Evolutionary conservation across 2,113 vertebrate species (phyloP).

Genomic region (Esox niger): DNA sequence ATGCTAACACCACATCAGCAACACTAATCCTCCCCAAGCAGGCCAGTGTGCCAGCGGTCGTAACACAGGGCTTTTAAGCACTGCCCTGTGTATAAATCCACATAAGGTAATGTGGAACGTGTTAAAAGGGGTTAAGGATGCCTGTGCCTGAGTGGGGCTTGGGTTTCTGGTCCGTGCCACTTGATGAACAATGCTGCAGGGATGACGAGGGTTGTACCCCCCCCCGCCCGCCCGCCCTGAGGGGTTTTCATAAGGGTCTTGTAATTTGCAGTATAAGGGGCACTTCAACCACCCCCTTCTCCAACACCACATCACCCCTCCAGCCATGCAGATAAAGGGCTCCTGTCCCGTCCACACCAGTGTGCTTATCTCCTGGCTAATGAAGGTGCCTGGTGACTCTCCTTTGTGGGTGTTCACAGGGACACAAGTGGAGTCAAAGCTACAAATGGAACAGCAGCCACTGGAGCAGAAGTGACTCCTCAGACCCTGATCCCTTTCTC

Average conservation of each 20-base stretch:
- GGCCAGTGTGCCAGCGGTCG: slow-evolving; percentile 29
- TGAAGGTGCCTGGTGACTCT: slow-evolving; percentile 5
- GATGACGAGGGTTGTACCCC: background rate
- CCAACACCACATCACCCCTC: background rate
- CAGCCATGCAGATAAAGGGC: slow-evolving; percentile 3
- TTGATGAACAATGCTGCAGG: slow-evolving; percentile 42
- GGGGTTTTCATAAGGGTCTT: slow-evolving; percentile 1
- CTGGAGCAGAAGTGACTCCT: slow-evolving; percentile 1
- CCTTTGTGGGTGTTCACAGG: background rate
- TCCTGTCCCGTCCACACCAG: background rate
- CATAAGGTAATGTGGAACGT: slow-evolving; percentile 34
- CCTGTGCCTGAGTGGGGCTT: slow-evolving; percentile 39
- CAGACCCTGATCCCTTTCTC: background rate
- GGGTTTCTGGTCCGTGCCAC: slow-evolving; percentile 39
- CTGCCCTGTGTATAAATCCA: slow-evolving; percentile 29
- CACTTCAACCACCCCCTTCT: slow-evolving; percentile 12
- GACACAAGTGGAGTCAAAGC: background rate
- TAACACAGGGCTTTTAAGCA: slow-evolving; percentile 37
- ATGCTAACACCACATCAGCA: slow-evolving; percentile 25
- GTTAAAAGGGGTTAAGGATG: slow-evolving; percentile 49
- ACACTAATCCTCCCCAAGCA: slow-evolving; percentile 26
- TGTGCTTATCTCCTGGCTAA: background rate
- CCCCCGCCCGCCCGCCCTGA: background rate
- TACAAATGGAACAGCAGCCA: background rate
- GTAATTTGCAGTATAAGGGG: slow-evolving; percentile 10